Conservation (phyloP, 2,113 vertebrate species). For the Saccopteryx bilineata region DNA sequence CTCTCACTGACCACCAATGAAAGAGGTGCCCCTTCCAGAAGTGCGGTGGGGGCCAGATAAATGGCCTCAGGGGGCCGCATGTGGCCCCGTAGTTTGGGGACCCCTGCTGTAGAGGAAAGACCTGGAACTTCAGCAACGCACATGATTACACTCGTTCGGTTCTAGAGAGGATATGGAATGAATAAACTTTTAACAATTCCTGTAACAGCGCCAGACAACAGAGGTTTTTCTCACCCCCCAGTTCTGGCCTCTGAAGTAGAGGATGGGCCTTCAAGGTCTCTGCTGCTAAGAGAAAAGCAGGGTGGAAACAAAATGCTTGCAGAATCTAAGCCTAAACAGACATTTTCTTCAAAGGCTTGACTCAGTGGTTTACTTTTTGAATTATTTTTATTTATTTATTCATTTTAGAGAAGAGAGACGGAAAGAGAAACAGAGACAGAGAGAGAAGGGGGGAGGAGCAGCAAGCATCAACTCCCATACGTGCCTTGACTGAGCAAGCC, state of each 20-base stretch:
- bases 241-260: slow-evolving; percentile 57
- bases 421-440: too few species aligned
- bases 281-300: slow-evolving; percentile 55
- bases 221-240: background rate
- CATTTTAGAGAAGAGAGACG: too few species aligned
- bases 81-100: background rate
- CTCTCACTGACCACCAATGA: too few species aligned
- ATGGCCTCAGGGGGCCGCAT: too few species aligned
- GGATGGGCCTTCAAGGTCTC: slow-evolving; percentile 53
- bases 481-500: too few species aligned
- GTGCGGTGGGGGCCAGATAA: too few species aligned
- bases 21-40: too few species aligned
- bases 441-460: too few species aligned
- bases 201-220: slow-evolving; percentile 15
- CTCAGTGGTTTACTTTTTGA: slow-evolving; percentile 72
- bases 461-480: too few species aligned
- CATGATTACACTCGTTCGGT: slow-evolving; percentile 74
- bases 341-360: background rate
- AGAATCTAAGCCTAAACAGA: slow-evolving; percentile 44
- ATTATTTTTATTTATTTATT: background rate
- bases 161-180: slow-evolving; percentile 79
- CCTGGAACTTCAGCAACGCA: slow-evolving; percentile 80
- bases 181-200: slow-evolving; percentile 82
- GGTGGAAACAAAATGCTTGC: slow-evolving; percentile 50
- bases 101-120: slow-evolving; percentile 81